Evolutionary conservation across 2,888 invertebrate species (phyloP).

Genomic region (Polydrusus pterygomalis): DNA sequence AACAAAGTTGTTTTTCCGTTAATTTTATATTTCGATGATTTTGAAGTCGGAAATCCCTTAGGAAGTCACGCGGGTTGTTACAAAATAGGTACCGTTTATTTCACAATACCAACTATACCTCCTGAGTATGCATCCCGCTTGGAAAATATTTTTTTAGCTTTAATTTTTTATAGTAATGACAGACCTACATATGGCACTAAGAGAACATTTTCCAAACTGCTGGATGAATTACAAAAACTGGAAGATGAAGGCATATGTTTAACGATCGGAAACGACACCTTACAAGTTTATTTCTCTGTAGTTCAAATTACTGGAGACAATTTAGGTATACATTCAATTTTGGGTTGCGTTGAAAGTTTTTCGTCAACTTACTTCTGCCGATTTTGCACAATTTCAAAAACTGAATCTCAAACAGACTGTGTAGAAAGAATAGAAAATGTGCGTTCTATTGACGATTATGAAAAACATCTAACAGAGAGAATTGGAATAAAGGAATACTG

Average conservation of each 20-base stretch:
- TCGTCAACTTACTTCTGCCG: constrained; percentile 61
- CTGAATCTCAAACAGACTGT: constrained; percentile 18
- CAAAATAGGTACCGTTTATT: constrained; percentile 61
- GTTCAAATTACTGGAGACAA: constrained; percentile 61
- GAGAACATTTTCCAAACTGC: constrained; percentile 58
- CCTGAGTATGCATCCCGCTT: constrained; percentile 55
- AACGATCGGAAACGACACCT: constrained; percentile 52
- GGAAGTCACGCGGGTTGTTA: constrained; percentile 60
- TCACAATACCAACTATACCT: constrained; percentile 58
- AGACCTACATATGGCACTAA: constrained; percentile 60
- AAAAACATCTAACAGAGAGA: constrained; percentile 25
- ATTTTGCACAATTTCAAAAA: constrained; percentile 57
- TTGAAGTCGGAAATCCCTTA: constrained; percentile 61
- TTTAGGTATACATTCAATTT: constrained; percentile 60
- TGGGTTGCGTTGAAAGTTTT: constrained; percentile 62
- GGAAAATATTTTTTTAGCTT: constrained; percentile 61
- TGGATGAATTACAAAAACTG: constrained; percentile 58
- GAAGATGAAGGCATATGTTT: constrained; percentile 36
- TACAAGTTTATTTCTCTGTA: constrained; percentile 51
- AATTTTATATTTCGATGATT: constrained; percentile 60
- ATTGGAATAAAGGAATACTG: constrained; percentile 59
- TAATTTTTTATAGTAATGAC: constrained; percentile 47
- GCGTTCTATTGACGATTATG: constrained; percentile 13
- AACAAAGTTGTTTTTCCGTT: constrained; percentile 37
- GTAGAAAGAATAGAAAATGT: constrained; percentile 33